phyloP scores from a whole-genome alignment of 2,888 invertebrate genomes.

The Chamaedrilus cognettii region DNA sequence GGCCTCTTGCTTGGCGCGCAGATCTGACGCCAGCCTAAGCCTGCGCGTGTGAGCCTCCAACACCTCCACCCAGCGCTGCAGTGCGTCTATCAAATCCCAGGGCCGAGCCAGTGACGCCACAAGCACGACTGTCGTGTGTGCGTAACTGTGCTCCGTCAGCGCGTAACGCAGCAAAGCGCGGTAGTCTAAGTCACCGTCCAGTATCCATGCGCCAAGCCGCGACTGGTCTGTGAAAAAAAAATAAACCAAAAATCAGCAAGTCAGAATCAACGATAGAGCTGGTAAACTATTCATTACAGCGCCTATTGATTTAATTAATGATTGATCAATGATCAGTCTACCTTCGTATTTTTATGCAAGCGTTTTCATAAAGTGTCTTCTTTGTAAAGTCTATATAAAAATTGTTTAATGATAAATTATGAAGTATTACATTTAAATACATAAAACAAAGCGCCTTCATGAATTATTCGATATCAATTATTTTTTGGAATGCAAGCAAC shows the following conservation, averaged over 20 bases:
- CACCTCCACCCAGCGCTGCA: conserved; percentile 85
- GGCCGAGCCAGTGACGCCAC: conserved; percentile 96
- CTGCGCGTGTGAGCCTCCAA: conserved; percentile 88
- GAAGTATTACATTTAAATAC: too few relatives aligned
- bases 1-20: conserved; percentile 67
- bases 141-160: conserved; percentile 84
- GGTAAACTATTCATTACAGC: too few relatives aligned
- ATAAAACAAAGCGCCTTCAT: too few relatives aligned
- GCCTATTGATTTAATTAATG: neutral
- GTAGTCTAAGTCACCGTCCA: conserved; percentile 95
- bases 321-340: neutral
- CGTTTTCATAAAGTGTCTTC: too few relatives aligned
- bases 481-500: too few relatives aligned
- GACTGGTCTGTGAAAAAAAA: conserved; percentile 74
- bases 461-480: too few relatives aligned
- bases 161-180: conserved; percentile 89
- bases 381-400: too few relatives aligned
- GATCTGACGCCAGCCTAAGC: conserved; percentile 74
- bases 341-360: neutral
- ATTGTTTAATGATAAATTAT: too few relatives aligned
- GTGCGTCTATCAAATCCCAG: conserved; percentile 90
- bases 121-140: conserved; percentile 87
- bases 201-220: conserved; percentile 91
- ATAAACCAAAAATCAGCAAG: too few relatives aligned
- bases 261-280: too few relatives aligned